Evolutionary conservation across 2,113 vertebrate species (phyloP).

Genomic region (Chaetodon trifascialis): DNA sequence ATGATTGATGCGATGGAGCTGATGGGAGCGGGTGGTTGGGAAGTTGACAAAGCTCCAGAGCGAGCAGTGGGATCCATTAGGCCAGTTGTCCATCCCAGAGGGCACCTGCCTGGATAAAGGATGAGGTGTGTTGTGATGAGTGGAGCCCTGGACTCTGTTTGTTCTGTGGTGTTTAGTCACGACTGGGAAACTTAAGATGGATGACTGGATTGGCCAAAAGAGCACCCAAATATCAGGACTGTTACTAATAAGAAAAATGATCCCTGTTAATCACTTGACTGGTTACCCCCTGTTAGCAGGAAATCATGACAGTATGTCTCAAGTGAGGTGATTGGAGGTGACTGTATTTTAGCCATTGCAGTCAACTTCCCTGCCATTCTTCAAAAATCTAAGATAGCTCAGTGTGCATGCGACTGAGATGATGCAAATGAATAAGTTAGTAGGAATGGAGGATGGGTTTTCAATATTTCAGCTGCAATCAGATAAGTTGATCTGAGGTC

Average conservation of each 20-base stretch:
- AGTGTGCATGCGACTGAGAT: neutral
- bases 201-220: neutral
- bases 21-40: conserved; percentile 23
- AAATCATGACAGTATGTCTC: neutral
- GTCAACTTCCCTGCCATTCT: neutral
- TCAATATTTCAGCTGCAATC: neutral
- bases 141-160: neutral
- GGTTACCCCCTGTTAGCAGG: neutral
- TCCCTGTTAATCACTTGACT: neutral
- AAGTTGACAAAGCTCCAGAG: conserved; percentile 43
- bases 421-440: neutral
- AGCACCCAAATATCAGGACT: too few species aligned
- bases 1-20: conserved; percentile 36
- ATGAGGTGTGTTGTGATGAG: conserved; percentile 8
- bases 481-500: neutral
- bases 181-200: neutral
- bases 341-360: neutral
- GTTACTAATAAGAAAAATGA: neutral
- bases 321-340: neutral
- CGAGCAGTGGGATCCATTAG: conserved; percentile 47
- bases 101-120: conserved; percentile 38
- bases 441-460: neutral
- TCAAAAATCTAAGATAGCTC: neutral
- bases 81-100: conserved; percentile 31
- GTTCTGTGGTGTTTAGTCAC: conserved; percentile 2